phyloP scores from a whole-genome alignment of 2,888 invertebrate genomes.

The Cryptocephalus primarius region DNA sequence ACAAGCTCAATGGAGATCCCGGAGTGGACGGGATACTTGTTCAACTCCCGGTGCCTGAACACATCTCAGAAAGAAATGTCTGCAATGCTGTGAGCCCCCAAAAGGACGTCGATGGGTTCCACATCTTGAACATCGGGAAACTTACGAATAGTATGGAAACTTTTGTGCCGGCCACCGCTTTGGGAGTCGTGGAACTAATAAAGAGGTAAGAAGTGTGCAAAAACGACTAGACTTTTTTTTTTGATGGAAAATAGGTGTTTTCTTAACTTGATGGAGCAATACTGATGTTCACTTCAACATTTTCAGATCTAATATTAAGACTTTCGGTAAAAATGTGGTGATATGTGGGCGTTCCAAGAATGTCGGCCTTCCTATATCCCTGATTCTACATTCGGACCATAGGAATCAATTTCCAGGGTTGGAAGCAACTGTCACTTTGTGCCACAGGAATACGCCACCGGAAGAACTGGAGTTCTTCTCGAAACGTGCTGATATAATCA shows the following conservation, averaged over 20 bases:
- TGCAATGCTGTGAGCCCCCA: conserved; percentile 69
- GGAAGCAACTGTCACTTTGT: conserved; percentile 83
- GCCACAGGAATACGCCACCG: conserved; percentile 77
- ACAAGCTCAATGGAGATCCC: conserved; percentile 55
- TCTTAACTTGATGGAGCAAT: no score
- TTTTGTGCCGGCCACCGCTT: conserved; percentile 70
- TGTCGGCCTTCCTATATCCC: conserved; percentile 81
- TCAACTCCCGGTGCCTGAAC: conserved; percentile 71
- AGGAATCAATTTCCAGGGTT: conserved; percentile 58
- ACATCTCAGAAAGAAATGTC: conserved; percentile 62
- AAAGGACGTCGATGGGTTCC: conserved; percentile 91
- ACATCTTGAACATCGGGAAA: conserved; percentile 71
- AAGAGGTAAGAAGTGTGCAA: conserved; percentile 38
- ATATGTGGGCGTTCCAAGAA: conserved; percentile 86
- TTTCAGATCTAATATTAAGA: conserved; percentile 52
- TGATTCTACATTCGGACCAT: conserved; percentile 71
- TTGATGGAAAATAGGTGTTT: neutral
- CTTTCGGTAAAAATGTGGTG: conserved; percentile 78
- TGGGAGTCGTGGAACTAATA: conserved; percentile 61
- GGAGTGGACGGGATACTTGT: conserved; percentile 73
- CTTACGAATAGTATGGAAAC: conserved; percentile 61
- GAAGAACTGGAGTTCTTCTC: conserved; percentile 61
- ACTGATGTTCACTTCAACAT: neutral
- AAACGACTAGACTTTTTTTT: neutral
- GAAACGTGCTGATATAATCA: conserved; percentile 64